These are phyloP conservation scores for Anas platyrhynchos DNA, from an alignment of 2,113 vertebrate genomes.

Conservation along the genomic window DNA sequence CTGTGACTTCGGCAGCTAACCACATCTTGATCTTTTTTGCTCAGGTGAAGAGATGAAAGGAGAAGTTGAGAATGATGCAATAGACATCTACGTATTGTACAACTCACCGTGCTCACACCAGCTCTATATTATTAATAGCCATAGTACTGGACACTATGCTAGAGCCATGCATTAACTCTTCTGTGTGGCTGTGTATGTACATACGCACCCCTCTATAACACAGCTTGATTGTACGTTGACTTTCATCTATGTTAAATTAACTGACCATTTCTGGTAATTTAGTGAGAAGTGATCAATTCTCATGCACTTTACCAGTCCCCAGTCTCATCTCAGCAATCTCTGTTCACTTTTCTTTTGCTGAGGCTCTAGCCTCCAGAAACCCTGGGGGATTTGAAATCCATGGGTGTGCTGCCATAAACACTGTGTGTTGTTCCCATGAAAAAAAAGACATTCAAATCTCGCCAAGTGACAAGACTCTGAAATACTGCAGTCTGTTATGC, in stretches of 20 bases:
- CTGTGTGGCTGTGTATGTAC: not conserved
- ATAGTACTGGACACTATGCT: not conserved
- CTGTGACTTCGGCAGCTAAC: not conserved
- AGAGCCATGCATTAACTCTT: not conserved
- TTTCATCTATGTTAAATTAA: not conserved
- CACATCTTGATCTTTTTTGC: not conserved
- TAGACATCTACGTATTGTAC: not conserved
- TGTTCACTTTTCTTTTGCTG: not conserved
- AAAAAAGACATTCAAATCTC: not conserved
- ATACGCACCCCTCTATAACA: not conserved
- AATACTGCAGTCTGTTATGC: not conserved
- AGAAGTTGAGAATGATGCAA: not conserved
- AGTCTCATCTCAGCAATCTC: not conserved
- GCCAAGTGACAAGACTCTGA: not conserved
- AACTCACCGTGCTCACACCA: not conserved
- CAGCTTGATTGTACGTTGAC: not conserved
- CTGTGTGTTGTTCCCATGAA: not conserved
- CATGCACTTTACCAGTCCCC: not conserved
- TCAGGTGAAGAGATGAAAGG: not conserved
- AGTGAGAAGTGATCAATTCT: not conserved
- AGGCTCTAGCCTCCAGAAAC: not conserved
- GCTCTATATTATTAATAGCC: not conserved
- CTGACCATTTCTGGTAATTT: not conserved
- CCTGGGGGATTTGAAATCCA: not conserved
- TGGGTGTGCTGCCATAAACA: not conserved